Evolutionary conservation across 2,113 vertebrate species (phyloP), one percentile per base, ranked within the genome.

Genomic region (Pluvialis apricaria): DNA sequence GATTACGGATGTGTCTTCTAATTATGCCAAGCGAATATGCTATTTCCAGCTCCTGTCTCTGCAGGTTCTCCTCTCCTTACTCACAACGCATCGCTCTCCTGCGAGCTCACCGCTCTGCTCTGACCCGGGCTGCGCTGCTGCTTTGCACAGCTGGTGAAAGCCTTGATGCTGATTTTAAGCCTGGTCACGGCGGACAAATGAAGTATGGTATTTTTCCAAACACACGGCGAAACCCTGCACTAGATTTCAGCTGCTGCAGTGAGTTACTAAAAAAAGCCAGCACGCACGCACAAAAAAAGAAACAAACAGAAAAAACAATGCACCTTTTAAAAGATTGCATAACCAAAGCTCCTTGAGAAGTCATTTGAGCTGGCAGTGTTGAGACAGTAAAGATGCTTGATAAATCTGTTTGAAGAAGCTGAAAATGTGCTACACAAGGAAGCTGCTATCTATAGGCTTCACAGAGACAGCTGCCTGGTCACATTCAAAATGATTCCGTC

Each of bases 401-500:
- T 92, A 93, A 97, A 97, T 89, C 84, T 96, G 92, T 96, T 84
- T 92, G 93, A 86, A 91, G 89, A 94, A 96, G 92, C 95, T 96
- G 92, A 87, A 97, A 97, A 95, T 84, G 83, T 76, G 91, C 93
- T 87, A 88, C 94, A 92, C 90, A 92, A 94, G 94, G 89, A 88
- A 96, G 96, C 92, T 95, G 95, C 96, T 95, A 96, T 96, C 96
- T 94, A 91, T 93, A 96, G 94, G 89, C 81, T 86, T 90, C 76
- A 45, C 88, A 90, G 82, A 78, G 95, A 85, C 95, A 93, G 90
- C 95, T 96, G 92, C 95, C 94, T 82, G 92, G 80, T 86, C 96
- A 81, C 85, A 88, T 92, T 68, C 90, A 76, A 87, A 65, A 61
- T 80, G 12, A 82, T 51, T 81, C 97, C 82, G 94, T 72, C 95